phyloP scores from a whole-genome alignment of 2,888 invertebrate species.

The Coelopa pilipes region DNA sequence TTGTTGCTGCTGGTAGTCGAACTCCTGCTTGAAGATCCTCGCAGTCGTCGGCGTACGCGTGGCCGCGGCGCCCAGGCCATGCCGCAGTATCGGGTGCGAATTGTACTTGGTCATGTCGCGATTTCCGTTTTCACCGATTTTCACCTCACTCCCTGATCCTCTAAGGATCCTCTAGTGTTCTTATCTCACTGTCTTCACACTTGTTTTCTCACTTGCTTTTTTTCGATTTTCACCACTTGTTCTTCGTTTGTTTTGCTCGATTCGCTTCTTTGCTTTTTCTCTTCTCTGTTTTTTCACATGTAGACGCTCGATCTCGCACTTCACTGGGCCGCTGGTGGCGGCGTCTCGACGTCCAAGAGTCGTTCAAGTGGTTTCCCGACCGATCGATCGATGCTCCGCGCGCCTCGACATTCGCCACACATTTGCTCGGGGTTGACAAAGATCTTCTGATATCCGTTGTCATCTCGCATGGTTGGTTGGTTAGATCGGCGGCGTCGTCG shows the following conservation, averaged over 20 bases:
- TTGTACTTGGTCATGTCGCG: constrained; percentile 54
- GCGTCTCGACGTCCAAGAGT: not conserved
- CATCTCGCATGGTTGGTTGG: constrained; percentile 45
- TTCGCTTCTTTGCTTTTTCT: constrained; percentile 19
- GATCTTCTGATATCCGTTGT: constrained; percentile 45
- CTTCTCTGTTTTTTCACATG: not conserved
- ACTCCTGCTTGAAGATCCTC: constrained; percentile 53
- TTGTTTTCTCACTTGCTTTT: too few relatives aligned
- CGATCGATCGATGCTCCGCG: constrained; percentile 46
- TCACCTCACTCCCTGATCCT: not conserved
- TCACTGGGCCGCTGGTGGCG: not conserved
- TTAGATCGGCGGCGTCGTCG: too few relatives aligned
- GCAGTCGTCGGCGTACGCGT: constrained; percentile 28
- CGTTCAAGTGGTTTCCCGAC: not conserved
- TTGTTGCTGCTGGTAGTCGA: constrained; percentile 37
- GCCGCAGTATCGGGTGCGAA: constrained; percentile 44
- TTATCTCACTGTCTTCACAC: constrained; percentile 17
- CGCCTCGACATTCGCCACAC: constrained; percentile 57
- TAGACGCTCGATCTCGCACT: too few relatives aligned
- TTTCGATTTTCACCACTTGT: constrained; percentile 3
- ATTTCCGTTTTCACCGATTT: constrained; percentile 1
- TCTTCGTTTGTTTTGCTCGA: constrained; percentile 13
- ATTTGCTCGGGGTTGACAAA: constrained; percentile 59
- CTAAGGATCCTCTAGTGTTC: not conserved
- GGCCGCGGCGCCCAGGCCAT: constrained; percentile 9